A percentile compares a stretch with the other conserved stretches of the same genome.
phyloP scores from a whole-genome alignment of 1,140 invertebrate genomes.

The Drosophila sproati region DNA sequence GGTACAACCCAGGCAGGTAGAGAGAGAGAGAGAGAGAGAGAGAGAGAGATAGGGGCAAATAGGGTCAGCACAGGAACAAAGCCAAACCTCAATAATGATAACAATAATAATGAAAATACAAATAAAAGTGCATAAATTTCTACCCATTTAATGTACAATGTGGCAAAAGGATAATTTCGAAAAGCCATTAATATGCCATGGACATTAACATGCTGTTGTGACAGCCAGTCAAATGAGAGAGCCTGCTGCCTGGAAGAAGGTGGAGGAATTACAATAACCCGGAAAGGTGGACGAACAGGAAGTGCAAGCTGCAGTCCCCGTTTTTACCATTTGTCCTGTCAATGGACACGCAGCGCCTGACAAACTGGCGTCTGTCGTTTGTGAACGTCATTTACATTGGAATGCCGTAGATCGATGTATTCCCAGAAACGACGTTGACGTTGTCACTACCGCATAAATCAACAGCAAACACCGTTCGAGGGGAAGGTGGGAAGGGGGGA shows the following conservation, averaged over 20 bases:
- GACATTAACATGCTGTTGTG: constrained; percentile 76
- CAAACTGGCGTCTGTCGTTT: constrained; percentile 34
- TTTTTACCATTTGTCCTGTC: constrained; percentile 18
- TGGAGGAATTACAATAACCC: constrained; percentile 16
- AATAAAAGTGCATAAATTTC: constrained; percentile 59
- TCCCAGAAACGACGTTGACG: constrained; percentile 62
- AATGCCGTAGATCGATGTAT: constrained; percentile 67
- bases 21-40: constrained; percentile 3
- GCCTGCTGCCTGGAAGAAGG: constrained; percentile 3
- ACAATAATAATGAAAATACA: constrained; percentile 36
- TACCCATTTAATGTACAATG: constrained; percentile 49
- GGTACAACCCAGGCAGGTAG: neutral
- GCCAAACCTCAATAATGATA: constrained; percentile 52
- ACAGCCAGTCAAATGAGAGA: constrained; percentile 73
- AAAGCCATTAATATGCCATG: constrained; percentile 73
- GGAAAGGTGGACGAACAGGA: constrained; percentile 47
- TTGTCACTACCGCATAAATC: constrained; percentile 58
- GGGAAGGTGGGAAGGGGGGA: neutral
- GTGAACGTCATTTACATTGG: constrained; percentile 59
- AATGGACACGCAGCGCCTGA: constrained; percentile 42
- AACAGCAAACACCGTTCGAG: constrained; percentile 17
- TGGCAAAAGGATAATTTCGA: constrained; percentile 81
- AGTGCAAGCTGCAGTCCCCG: constrained; percentile 63
- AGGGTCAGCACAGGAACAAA: constrained; percentile 27
- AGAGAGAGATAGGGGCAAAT: constrained; percentile 12